These are phyloP conservation scores for Bufotes viridis DNA, from an alignment of 2,797 vertebrate genomes.

Conservation along the genomic window DNA sequence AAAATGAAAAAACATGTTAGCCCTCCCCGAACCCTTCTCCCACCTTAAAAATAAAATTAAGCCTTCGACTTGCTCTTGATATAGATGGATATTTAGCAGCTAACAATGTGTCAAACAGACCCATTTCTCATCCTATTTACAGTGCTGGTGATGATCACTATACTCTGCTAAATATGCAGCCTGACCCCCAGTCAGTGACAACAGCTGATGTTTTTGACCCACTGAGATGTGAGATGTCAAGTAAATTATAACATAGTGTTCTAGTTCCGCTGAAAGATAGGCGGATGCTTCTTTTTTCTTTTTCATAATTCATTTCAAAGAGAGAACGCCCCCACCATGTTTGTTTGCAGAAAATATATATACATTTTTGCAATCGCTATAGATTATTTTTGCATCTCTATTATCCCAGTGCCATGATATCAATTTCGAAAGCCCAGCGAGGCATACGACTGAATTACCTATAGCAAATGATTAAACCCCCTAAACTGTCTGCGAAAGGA, in stretches of 20 bases:
- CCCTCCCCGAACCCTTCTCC: too few relatives aligned
- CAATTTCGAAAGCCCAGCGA: too few relatives aligned
- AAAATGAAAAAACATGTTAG: too few relatives aligned
- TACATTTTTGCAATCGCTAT: not conserved
- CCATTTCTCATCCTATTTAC: slow-evolving; percentile 15
- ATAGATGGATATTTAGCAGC: not conserved
- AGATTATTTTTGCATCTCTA: not conserved
- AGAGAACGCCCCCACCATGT: not conserved
- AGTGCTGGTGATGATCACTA: slow-evolving; percentile 5
- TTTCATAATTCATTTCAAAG: not conserved
- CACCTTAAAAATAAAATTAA: not conserved
- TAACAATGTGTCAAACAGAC: not conserved
- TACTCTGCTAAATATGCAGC: slow-evolving; percentile 1
- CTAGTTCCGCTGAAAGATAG: not conserved
- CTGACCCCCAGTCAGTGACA: slow-evolving; percentile 15
- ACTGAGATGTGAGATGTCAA: slow-evolving; percentile 25
- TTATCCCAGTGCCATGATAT: too few relatives aligned
- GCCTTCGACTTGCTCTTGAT: not conserved
- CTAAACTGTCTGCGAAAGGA: slow-evolving; percentile 52
- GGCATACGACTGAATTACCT: not conserved
- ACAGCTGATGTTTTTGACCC: slow-evolving; percentile 15
- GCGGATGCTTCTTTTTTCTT: not conserved
- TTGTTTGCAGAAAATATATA: not conserved
- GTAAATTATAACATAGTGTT: slow-evolving; percentile 18
- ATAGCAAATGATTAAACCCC: slow-evolving; percentile 1